Evolutionary conservation across 2,888 invertebrate genomes (phyloP).

Genomic region (Napeogenes inachia): DNA sequence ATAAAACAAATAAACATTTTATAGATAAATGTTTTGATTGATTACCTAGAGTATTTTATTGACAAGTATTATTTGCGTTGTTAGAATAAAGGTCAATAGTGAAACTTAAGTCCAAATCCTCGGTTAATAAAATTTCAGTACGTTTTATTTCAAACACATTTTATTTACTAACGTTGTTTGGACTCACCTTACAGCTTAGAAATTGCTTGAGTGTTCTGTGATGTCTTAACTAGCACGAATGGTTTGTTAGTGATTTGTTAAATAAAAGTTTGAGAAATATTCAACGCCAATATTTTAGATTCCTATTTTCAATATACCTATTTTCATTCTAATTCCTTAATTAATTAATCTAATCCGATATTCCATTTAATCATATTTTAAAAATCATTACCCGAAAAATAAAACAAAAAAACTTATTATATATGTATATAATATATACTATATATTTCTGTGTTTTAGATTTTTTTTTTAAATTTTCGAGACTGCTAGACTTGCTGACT

Average conservation of each 20-base stretch:
- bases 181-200: slow-evolving; percentile 23
- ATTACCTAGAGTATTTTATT: neutral
- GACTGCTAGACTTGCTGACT: too few species aligned
- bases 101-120: slow-evolving; percentile 15
- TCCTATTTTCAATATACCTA: too few species aligned
- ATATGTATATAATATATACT: too few species aligned
- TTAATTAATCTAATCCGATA: too few species aligned
- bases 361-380: too few species aligned
- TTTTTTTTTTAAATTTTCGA: too few species aligned
- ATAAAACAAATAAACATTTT: neutral
- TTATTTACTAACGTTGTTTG: slow-evolving; percentile 24
- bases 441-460: too few species aligned
- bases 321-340: too few species aligned
- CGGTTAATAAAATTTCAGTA: slow-evolving; percentile 16
- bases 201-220: slow-evolving; percentile 27
- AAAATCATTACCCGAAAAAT: too few species aligned
- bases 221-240: slow-evolving; percentile 22
- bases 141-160: slow-evolving; percentile 19
- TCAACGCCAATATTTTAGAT: too few species aligned
- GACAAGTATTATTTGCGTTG: neutral
- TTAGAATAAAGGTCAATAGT: neutral
- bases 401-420: too few species aligned
- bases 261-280: neutral
- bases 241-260: slow-evolving; percentile 14
- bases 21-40: neutral